Percentiles rank a stretch among this genome's conserved stretches.
Conservation (phyloP, 2,888 invertebrate species). For the Idaea straminata region DNA sequence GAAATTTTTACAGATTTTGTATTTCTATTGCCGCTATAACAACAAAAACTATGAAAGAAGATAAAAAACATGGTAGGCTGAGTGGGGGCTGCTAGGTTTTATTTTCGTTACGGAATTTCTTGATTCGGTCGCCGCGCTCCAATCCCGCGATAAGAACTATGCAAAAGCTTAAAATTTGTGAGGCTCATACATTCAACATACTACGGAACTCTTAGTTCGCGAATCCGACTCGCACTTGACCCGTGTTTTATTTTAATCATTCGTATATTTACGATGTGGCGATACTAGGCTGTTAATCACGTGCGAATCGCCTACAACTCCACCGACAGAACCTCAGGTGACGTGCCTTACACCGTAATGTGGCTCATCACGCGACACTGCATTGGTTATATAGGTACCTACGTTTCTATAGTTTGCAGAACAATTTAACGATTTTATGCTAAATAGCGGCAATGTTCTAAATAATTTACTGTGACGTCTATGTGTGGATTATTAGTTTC, state of each 20-base stretch:
- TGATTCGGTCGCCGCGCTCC: no score
- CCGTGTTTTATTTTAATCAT: background rate
- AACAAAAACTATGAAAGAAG: no score
- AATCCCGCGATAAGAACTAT: no score
- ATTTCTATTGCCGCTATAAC: no score
- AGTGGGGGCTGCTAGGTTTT: no score
- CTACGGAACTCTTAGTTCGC: no score
- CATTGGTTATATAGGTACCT: slow-evolving; percentile 49
- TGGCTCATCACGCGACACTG: slow-evolving; percentile 62
- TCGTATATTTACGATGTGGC: slow-evolving; percentile 31
- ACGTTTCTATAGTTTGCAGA: slow-evolving; percentile 16
- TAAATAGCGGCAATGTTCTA: background rate
- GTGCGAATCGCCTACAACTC: slow-evolving; percentile 50
- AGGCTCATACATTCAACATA: no score
- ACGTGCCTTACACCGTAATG: slow-evolving; percentile 63
- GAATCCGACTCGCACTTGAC: background rate
- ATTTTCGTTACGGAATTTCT: no score
- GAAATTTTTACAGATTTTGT: no score
- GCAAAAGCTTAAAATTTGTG: no score
- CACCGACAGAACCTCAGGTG: slow-evolving; percentile 44
- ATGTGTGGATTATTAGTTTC: slow-evolving; percentile 14
- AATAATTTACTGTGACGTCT: background rate
- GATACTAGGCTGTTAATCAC: slow-evolving; percentile 58
- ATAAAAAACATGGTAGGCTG: no score
- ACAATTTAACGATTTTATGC: slow-evolving; percentile 16